Evolutionary conservation across 2,888 invertebrate genomes (phyloP), one percentile per base, ranked within the genome.

Genomic region (Serripes groenlandicus): DNA sequence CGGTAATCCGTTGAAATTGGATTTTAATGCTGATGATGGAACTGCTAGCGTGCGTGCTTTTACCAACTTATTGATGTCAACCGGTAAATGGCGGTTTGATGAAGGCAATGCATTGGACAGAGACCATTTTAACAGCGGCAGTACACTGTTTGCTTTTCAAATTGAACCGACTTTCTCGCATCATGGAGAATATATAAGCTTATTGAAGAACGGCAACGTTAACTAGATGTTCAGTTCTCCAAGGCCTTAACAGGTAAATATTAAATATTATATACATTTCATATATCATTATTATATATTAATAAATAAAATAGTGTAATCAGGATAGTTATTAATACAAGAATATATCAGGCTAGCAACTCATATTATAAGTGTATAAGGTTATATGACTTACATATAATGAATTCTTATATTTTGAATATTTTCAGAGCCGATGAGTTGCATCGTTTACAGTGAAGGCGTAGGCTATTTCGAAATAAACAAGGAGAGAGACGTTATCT

Each of bases 141-240:
- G 72, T 52, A 75, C 75, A 56, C 26, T 80, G 23, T 80, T 80
- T 49, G 78, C 73, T 58, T 78, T 78, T 52, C 73, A 73, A 62
- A 42, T 73, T 42, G 73, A 73, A 60, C 73, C 73, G 3, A 62
- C 60, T 49, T 73, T 73, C 42, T 73, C 62, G 49, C 73, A 62
- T 42, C 73, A 73, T 49, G 62, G 73, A 42, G 73, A 73, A 37
- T 78, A 58, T 35, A 26, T 78, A 62, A 74, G 74, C 49, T 49
- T 78, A 28, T 56, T 78, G 5, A 78, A 78, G 34, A 70, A 70
- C n/a, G 70, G 70, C 23, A 70, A 70, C n/a, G 70, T 52, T 30
- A 70, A 72, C 54, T 70, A 42, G 70, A 70, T 32, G 70, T 70
- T 3, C 70, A 70, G 70, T 70, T 70, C 54, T 54, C 18, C 26